Evolutionary conservation across 2,888 invertebrate genomes (phyloP), one percentile per base, ranked within the genome.

Genomic region (Meta bourneti): DNA sequence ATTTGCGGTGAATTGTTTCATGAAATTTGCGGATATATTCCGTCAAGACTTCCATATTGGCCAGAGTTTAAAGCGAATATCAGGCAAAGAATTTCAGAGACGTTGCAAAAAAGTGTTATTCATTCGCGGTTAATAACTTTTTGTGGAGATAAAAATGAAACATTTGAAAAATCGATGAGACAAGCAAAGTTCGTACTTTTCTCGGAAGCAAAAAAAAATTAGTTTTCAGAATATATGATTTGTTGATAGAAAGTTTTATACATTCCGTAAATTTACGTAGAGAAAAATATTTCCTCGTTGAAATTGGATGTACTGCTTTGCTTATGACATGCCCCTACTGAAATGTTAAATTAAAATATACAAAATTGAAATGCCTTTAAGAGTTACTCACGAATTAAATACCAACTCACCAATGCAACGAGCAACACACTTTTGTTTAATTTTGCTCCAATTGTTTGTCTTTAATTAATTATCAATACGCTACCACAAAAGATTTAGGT

Each of bases 1-100:
- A 85, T 86, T 81, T 85, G 70, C 13, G 75, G 80, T 48, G 75
- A 86, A 75, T 81, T 86, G 75, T 86, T 81, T 80, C 80, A 75
- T 51, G 52, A 80, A 80, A 80, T 80, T 49, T 34, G 20, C 6
- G 72, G 79, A 85, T 54, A 51, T 75, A 77, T 54, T 13, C 34
- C 74, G 19, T n/a, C 72, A 49, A 52, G 51, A 51, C 16, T 84
- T 84, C 74, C 54, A 52, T 61, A 75, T 20, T 61, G 19, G 16
- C 7, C 16, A 70, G 70, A 81, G 34, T 19, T 61, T 70, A 48
- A 9, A 34, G 75, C 16, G 61, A 61, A 61, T 7, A 61, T 61
- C 54, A 79, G 20, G 20, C 54, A 52, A 34, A 75, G 61, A 74
- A 34, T 75, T 84, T n/a, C 52, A 19, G 48, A 48, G 11, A 16